These are phyloP conservation scores for Eublepharis macularius DNA, from an alignment of 2,113 vertebrate genomes.

Conservation along the genomic window DNA sequence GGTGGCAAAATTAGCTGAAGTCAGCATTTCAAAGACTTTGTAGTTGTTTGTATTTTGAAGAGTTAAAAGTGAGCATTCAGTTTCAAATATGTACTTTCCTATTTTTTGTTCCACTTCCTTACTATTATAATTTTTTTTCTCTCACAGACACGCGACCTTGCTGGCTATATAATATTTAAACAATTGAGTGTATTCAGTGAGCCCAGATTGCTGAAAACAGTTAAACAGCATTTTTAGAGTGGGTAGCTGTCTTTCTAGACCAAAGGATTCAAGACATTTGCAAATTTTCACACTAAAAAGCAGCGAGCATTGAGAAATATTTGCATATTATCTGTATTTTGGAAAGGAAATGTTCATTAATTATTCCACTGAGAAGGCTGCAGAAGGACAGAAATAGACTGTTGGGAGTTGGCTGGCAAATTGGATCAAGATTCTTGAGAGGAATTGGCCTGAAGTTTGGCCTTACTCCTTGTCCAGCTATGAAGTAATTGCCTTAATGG, in stretches of 20 bases:
- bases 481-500: not conserved
- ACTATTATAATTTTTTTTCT: slow-evolving; percentile 13
- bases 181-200: slow-evolving; percentile 13
- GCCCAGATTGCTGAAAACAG: slow-evolving; percentile 19
- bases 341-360: not conserved
- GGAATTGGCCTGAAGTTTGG: not conserved
- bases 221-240: not conserved
- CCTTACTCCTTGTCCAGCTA: not conserved
- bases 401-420: not conserved
- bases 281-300: not conserved
- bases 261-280: slow-evolving; percentile 4
- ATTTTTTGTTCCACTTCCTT: slow-evolving; percentile 24
- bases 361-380: not conserved
- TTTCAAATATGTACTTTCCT: slow-evolving; percentile 9
- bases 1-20: too few species aligned
- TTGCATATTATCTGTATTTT: not conserved
- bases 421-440: not conserved
- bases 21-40: not conserved
- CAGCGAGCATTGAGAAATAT: not conserved
- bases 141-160: slow-evolving; percentile 19
- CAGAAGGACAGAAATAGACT: not conserved
- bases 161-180: not conserved
- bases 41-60: not conserved
- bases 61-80: not conserved
- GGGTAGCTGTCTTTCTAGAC: slow-evolving; percentile 2